Conservation (phyloP, 2,888 invertebrate species). For the Tetropium fuscum region DNA sequence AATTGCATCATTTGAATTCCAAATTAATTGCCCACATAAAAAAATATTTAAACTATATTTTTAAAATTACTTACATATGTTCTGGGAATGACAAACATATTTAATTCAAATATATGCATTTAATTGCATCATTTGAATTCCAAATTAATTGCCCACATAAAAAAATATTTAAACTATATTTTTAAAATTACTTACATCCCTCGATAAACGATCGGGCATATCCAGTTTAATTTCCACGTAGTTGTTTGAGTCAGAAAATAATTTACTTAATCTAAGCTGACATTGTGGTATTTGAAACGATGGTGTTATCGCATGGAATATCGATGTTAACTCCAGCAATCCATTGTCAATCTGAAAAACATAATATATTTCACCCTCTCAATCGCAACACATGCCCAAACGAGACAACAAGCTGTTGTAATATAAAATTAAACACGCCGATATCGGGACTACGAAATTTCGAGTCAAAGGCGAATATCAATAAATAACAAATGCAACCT, state of each 20-base stretch:
- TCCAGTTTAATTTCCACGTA: slow-evolving; percentile 73
- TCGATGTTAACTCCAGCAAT: slow-evolving; percentile 68
- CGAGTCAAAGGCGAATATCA: background rate
- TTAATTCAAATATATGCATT: too few species aligned
- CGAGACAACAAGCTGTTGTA: background rate
- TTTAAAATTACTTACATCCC: slow-evolving; percentile 51
- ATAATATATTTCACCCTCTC: slow-evolving; percentile 19
- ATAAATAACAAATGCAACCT: slow-evolving; percentile 7
- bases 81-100: too few species aligned
- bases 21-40: too few species aligned
- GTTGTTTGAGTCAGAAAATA: slow-evolving; percentile 75
- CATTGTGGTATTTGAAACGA: slow-evolving; percentile 75
- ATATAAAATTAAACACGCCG: too few species aligned
- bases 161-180: background rate
- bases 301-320: slow-evolving; percentile 71
- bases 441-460: background rate
- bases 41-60: too few species aligned
- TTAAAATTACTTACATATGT: too few species aligned
- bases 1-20: too few species aligned
- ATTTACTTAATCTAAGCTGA: slow-evolving; percentile 75
- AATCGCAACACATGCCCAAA: background rate
- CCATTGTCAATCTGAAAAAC: slow-evolving; percentile 71
- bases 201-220: slow-evolving; percentile 52
- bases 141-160: too few species aligned
- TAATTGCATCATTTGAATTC: too few species aligned